Evolutionary conservation across 2,797 vertebrate species (phyloP).

Genomic region (Rhodeus uyekii): DNA sequence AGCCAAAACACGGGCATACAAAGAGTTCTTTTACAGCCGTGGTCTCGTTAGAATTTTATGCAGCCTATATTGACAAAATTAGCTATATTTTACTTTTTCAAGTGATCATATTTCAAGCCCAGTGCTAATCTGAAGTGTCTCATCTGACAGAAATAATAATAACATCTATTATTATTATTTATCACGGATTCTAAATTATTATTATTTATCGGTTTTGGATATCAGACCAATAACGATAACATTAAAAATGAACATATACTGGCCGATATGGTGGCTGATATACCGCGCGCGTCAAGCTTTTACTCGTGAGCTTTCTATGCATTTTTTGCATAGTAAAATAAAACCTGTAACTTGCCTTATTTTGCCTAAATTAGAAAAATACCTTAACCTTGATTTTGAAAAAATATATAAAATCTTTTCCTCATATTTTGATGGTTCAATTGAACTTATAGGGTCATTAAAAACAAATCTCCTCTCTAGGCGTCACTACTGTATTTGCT

Average conservation of each 20-base stretch:
- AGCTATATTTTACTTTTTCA: not conserved
- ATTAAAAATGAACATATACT: too few species aligned
- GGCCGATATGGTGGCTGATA: too few species aligned
- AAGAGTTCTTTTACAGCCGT: not conserved
- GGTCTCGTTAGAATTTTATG: not conserved
- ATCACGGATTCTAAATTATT: too few species aligned
- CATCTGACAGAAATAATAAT: too few species aligned
- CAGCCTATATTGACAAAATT: not conserved
- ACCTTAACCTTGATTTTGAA: not conserved
- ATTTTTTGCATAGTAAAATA: not conserved
- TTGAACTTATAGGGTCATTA: not conserved
- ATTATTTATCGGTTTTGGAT: too few species aligned
- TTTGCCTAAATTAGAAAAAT: not conserved
- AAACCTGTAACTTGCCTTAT: not conserved
- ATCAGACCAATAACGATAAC: too few species aligned
- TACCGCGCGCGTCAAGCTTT: too few species aligned
- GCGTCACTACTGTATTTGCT: not conserved
- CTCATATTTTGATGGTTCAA: not conserved
- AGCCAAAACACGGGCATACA: not conserved
- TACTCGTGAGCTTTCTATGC: too few species aligned
- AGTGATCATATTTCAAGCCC: not conserved
- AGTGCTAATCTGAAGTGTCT: too few species aligned
- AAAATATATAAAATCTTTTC: not conserved
- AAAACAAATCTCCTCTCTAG: not conserved
- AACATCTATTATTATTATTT: too few species aligned